Conservation (phyloP, 2,888 invertebrate genomes). For the Harpalus rubripes region DNA sequence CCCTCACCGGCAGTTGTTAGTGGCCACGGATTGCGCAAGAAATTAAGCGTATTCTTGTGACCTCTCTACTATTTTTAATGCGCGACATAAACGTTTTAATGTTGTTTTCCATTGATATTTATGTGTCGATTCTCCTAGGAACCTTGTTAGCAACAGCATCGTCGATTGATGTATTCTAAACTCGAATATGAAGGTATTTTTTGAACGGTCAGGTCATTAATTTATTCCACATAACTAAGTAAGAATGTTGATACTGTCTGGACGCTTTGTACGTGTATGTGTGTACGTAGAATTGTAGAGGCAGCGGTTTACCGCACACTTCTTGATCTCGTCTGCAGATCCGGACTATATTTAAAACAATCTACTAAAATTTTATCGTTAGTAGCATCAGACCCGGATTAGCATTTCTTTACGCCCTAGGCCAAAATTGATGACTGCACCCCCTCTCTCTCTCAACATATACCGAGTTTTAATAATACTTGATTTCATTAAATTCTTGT, state of each 20-base stretch:
- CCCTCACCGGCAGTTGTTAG: background rate
- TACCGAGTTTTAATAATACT: too few species aligned
- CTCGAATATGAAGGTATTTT: conserved; percentile 60
- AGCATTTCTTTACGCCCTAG: too few species aligned
- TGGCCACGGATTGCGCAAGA: conserved; percentile 38
- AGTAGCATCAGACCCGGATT: background rate
- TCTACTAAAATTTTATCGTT: background rate
- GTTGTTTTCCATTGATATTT: conserved; percentile 63
- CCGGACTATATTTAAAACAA: conserved; percentile 4
- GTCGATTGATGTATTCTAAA: conserved; percentile 57
- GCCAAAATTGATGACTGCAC: too few species aligned
- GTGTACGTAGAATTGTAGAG: conserved; percentile 46
- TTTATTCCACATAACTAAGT: conserved; percentile 65
- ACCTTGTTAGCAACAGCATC: conserved; percentile 54
- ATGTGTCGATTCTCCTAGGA: conserved; percentile 60
- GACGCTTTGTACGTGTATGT: conserved; percentile 57
- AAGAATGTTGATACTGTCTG: conserved; percentile 59
- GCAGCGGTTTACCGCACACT: conserved; percentile 47
- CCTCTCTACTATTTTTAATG: conserved; percentile 60
- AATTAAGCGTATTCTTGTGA: conserved; percentile 59
- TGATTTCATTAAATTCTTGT: too few species aligned
- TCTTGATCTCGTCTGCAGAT: conserved; percentile 13
- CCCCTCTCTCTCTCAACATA: too few species aligned
- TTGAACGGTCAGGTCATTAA: conserved; percentile 55
- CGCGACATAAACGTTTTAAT: conserved; percentile 64